Conservation (phyloP, 2,797 vertebrate species). For the Enteromius viviparus region DNA sequence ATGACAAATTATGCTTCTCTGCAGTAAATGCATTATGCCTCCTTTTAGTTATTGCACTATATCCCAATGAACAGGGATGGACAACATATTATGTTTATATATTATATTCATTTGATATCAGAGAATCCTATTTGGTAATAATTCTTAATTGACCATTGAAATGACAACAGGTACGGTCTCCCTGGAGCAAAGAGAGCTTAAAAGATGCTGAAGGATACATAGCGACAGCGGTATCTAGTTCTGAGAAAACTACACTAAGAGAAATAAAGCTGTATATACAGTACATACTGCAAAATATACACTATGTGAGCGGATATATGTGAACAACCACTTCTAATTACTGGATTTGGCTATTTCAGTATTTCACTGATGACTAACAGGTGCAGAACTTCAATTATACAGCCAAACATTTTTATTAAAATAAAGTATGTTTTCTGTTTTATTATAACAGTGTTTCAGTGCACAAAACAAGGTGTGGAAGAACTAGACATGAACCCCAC, state of each 20-base stretch:
- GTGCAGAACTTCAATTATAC: background rate
- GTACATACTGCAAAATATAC: conserved; percentile 1
- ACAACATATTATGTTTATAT: background rate
- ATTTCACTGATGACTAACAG: background rate
- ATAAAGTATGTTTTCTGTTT: background rate
- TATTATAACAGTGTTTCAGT: background rate
- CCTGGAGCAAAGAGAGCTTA: background rate
- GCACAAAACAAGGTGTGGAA: background rate
- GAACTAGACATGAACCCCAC: background rate
- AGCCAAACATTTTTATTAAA: conserved; percentile 12
- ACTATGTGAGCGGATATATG: background rate
- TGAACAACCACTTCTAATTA: background rate
- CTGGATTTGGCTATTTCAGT: conserved; percentile 1
- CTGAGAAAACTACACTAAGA: background rate
- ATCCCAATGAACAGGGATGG: background rate
- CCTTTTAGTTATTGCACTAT: background rate
- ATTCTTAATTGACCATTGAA: background rate
- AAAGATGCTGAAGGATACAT: background rate
- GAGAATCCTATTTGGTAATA: no score
- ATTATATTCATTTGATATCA: background rate
- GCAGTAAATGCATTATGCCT: background rate
- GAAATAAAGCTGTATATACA: background rate
- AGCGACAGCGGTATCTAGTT: background rate
- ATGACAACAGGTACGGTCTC: background rate
- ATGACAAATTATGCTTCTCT: background rate